Conservation (phyloP, 2,888 invertebrate species). For the Pachliopta kotzebuea region DNA sequence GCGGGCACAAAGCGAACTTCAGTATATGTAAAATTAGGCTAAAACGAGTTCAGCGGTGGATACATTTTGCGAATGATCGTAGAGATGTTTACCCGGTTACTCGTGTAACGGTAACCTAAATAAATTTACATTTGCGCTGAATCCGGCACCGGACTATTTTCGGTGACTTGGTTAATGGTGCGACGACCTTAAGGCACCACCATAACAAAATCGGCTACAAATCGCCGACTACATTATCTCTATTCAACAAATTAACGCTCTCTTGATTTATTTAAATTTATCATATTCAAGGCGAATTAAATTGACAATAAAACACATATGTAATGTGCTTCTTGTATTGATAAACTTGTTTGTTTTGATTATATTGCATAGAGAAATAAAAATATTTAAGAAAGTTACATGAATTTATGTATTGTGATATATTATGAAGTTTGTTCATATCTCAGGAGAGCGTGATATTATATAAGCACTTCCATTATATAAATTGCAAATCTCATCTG, state of each 20-base stretch:
- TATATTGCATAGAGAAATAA: not conserved
- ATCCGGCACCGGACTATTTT: conserved; percentile 55
- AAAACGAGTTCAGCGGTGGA: conserved; percentile 8
- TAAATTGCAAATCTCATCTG: conserved; percentile 6
- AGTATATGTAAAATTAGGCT: conserved; percentile 14
- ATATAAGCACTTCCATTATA: not conserved
- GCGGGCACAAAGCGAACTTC: not conserved
- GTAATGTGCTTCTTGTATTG: too few relatives aligned
- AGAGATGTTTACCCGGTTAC: conserved; percentile 48
- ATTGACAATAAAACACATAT: not conserved
- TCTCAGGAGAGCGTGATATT: not conserved
- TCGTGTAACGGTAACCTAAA: conserved; percentile 56
- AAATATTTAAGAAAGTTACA: not conserved
- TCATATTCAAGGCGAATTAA: not conserved
- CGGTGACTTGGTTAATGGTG: conserved; percentile 43
- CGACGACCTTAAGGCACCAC: conserved; percentile 45
- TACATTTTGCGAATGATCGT: conserved; percentile 6
- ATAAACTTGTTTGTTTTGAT: not conserved
- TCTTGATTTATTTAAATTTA: not conserved
- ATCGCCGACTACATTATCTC: not conserved
- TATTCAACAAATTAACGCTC: too few relatives aligned
- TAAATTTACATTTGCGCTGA: conserved; percentile 54
- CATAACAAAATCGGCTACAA: conserved; percentile 5
- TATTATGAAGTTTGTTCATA: not conserved
- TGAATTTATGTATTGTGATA: not conserved